A percentile compares a stretch with the other conserved stretches of the same genome.
Evolutionary conservation across 2,888 invertebrate genomes (phyloP).

Genomic region (Schizaphis graminum): DNA sequence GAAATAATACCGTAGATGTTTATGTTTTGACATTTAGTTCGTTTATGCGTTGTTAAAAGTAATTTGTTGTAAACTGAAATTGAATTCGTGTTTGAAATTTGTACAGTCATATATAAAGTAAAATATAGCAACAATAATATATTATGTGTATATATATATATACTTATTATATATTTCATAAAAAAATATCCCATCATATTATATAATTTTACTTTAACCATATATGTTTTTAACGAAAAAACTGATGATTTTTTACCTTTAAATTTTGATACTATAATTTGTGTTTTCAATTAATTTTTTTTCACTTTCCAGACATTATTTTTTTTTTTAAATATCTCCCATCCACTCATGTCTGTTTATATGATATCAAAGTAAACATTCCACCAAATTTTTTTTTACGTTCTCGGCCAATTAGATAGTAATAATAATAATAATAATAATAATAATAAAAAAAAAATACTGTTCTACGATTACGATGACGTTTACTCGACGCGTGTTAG

Average conservation of each 20-base stretch:
- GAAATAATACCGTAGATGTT: not conserved
- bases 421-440: not conserved
- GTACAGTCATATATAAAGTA: not conserved
- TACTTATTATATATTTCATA: not conserved
- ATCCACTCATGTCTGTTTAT: not conserved
- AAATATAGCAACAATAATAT: not conserved
- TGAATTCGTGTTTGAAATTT: not conserved
- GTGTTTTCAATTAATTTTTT: not conserved
- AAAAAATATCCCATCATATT: not conserved
- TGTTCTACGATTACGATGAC: slow-evolving; percentile 9
- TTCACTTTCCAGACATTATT: not conserved
- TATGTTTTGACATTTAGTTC: not conserved
- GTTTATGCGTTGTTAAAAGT: not conserved
- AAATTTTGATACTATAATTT: not conserved
- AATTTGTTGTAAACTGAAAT: not conserved
- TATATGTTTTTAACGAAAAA: not conserved
- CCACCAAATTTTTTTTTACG: not conserved
- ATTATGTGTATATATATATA: not conserved
- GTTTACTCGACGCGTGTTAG: slow-evolving; percentile 30
- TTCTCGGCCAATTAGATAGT: not conserved
- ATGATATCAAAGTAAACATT: not conserved
- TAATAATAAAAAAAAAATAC: not conserved
- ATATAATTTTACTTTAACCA: not conserved
- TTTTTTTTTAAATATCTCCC: not conserved
- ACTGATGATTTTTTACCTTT: not conserved